These are phyloP conservation scores for Cyanistes caeruleus DNA, from an alignment of 2,113 vertebrate genomes.

Conservation along the genomic window DNA sequence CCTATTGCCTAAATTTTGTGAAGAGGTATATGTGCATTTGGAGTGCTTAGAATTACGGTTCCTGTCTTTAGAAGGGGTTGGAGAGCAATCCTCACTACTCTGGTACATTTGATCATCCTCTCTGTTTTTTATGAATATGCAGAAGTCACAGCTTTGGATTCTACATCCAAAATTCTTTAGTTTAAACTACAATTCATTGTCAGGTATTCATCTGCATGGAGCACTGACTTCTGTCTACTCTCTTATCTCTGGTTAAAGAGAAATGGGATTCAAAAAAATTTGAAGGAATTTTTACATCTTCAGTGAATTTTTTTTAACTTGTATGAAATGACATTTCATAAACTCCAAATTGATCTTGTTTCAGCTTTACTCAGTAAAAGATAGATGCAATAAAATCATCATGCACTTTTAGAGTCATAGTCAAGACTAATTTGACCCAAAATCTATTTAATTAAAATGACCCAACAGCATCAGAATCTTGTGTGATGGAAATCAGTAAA, in stretches of 20 bases:
- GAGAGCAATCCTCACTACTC: background rate
- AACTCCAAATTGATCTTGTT: background rate
- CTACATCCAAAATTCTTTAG: background rate
- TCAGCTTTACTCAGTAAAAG: background rate
- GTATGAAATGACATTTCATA: background rate
- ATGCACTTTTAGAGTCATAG: background rate
- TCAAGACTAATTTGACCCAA: background rate
- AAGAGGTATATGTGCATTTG: background rate
- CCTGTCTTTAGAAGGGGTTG: background rate
- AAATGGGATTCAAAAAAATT: background rate
- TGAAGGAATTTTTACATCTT: background rate
- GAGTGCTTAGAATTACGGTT: background rate
- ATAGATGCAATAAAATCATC: background rate
- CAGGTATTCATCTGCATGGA: background rate
- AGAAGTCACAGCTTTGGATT: background rate
- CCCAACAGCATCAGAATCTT: background rate
- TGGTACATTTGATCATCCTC: background rate
- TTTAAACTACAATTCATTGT: background rate
- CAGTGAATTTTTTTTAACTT: background rate
- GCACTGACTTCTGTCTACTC: background rate
- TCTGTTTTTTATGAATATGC: background rate
- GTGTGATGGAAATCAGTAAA: background rate
- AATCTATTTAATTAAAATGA: background rate
- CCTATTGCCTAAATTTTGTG: background rate
- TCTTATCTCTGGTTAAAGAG: fast-evolving